A percentile compares a stretch with the other conserved stretches of the same genome.
These are phyloP conservation scores for Pongo abelii DNA, from an alignment of 2,113 vertebrate genomes.

Conservation along the genomic window DNA sequence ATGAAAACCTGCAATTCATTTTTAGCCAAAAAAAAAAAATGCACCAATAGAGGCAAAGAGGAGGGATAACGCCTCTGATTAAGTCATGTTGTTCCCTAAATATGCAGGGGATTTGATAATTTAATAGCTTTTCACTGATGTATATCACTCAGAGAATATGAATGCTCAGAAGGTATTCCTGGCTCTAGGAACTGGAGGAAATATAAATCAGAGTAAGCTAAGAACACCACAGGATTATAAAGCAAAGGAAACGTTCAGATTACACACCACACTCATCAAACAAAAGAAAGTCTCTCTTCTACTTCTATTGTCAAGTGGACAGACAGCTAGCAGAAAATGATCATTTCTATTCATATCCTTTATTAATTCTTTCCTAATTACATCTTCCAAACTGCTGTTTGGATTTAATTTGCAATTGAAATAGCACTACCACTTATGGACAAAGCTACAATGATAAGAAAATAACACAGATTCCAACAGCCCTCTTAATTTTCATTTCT, in stretches of 20 bases:
- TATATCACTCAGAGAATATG: not conserved
- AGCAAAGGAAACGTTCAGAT: not conserved
- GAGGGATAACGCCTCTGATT: not conserved
- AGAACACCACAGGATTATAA: not conserved
- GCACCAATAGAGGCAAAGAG: not conserved
- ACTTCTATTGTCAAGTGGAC: not conserved
- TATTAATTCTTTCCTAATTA: not conserved
- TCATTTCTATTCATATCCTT: not conserved
- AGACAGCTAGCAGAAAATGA: not conserved
- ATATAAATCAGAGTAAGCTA: not conserved
- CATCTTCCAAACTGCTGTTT: not conserved
- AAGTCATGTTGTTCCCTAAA: not conserved
- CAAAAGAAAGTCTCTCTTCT: not conserved
- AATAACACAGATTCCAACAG: not conserved
- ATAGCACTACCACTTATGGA: fast-evolving
- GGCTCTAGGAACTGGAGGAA: not conserved
- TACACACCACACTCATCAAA: no score
- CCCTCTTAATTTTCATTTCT: not conserved
- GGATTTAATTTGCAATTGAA: not conserved
- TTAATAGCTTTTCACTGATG: not conserved
- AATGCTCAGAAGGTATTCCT: not conserved
- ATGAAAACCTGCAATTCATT: not conserved
- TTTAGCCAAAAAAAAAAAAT: not conserved
- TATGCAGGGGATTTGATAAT: not conserved
- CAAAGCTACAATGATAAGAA: not conserved